Conservation (phyloP, 2,888 invertebrate species). For the Apantesis nais region DNA sequence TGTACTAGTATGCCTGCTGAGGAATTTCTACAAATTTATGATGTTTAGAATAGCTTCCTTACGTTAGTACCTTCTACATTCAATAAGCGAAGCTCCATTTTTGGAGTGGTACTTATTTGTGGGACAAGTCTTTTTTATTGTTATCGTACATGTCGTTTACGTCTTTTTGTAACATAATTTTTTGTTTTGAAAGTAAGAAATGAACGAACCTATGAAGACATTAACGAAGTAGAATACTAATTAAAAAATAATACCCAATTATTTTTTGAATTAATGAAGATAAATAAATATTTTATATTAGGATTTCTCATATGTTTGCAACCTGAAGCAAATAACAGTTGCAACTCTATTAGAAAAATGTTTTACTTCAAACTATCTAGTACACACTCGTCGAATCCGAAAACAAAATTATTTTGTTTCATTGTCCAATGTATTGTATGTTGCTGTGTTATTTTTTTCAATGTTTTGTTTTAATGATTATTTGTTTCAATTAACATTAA, state of each 20-base stretch:
- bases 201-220: not conserved
- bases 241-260: not conserved
- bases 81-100: not conserved
- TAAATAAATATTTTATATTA: not conserved
- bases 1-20: constrained; percentile 11
- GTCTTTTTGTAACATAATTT: not conserved
- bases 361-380: not conserved
- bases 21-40: constrained; percentile 10
- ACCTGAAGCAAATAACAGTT: not conserved
- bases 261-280: not conserved
- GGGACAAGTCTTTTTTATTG: not conserved
- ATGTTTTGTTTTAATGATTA: not conserved
- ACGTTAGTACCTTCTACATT: not conserved
- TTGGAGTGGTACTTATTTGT: not conserved
- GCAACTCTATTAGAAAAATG: not conserved
- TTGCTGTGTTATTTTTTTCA: not conserved
- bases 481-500: not conserved
- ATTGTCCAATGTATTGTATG: not conserved
- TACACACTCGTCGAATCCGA: not conserved
- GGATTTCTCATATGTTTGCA: not conserved
- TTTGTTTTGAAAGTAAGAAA: not conserved
- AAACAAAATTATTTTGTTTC: not conserved
- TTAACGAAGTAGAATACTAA: not conserved
- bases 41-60: constrained; percentile 1
- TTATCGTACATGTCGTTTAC: too few species aligned